Evolutionary conservation across 2,888 invertebrate species (phyloP), one percentile per base, ranked within the genome.

Genomic region (Plemyria rubiginata): DNA sequence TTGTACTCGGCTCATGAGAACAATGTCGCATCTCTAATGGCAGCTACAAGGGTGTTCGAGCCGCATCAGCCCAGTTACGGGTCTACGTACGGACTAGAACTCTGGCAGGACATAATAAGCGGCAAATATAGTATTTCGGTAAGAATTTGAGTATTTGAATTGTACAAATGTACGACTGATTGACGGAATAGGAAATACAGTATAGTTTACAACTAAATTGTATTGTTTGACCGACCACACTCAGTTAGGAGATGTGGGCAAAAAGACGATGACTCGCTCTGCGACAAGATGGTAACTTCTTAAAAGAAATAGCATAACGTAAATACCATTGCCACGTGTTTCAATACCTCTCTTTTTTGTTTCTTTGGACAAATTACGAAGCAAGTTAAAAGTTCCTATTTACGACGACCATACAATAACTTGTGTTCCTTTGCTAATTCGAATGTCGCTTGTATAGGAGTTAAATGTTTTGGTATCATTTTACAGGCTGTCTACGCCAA

Each of bases 1-100:
- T 73, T 95, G 58, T 94, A 93, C 72, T 94, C 94, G 0, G 94
- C 93, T 0, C 96, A 96, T 77, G 95, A 96, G 78, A 94, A 94
- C 55, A 95, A 95, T 41, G 91, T 96, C 0, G 94, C 94, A 0
- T 92, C 92, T 0, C 67, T 95, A n/a, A 87, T 95, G 76, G 86
- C 90, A 0, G 93, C 94, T 2, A 85, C 94, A 0, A 85, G 88
- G 11, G 91, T 94, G 1, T 95, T 91, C 74, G 80, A 92, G 59
- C 87, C 93, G 0, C 94, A 94, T 59, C 92, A 94, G 63, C 95
- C 95, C 0, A 88, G 86, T 12, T 95, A 94, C 71, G 93, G 94
- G 0, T 80, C 94, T 28, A 90, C 94, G 0, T 87, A 94, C 59
- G 82, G 94, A 3, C 48, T 95, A 49, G 95, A 95, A 76, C 81